Percentiles rank a stretch among this genome's conserved stretches.
phyloP scores from a whole-genome alignment of 2,888 invertebrate species.

The Empis stercorea region DNA sequence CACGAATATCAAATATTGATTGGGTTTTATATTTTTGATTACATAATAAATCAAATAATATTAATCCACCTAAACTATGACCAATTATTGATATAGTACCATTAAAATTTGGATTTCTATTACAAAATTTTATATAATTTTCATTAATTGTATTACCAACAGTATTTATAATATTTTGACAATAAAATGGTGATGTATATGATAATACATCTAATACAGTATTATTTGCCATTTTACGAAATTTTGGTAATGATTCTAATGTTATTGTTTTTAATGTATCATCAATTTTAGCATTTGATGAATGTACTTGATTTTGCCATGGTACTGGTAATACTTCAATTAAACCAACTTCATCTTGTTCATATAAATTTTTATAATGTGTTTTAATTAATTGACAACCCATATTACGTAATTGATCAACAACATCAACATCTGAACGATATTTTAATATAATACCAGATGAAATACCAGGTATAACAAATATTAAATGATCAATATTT shows the following conservation, averaged over 20 bases:
- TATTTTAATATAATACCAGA: neutral
- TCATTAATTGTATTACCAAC: conserved; percentile 74
- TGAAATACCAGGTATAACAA: conserved; percentile 34
- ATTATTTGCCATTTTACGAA: conserved; percentile 79
- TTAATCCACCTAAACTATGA: conserved; percentile 79
- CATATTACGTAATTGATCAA: conserved; percentile 63
- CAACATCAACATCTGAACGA: conserved; percentile 41
- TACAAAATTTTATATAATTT: conserved; percentile 53
- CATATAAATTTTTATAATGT: conserved; percentile 64
- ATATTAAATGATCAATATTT: neutral
- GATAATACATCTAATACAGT: conserved; percentile 79
- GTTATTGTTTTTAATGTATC: conserved; percentile 66
- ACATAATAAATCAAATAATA: conserved; percentile 72
- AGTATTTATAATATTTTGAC: conserved; percentile 70
- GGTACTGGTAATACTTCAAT: conserved; percentile 85
- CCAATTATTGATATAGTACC: conserved; percentile 74
- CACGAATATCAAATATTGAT: neutral
- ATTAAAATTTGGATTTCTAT: conserved; percentile 59
- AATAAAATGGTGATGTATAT: conserved; percentile 77
- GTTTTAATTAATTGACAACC: too few species aligned
- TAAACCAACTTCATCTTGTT: conserved; percentile 54
- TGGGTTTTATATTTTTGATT: conserved; percentile 56
- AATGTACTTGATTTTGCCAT: conserved; percentile 77
- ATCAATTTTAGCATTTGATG: conserved; percentile 71
- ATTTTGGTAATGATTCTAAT: conserved; percentile 67